Evolutionary conservation across 2,113 vertebrate species (phyloP), one percentile per base, ranked within the genome.

Genomic region (Gobiocypris rarus): DNA sequence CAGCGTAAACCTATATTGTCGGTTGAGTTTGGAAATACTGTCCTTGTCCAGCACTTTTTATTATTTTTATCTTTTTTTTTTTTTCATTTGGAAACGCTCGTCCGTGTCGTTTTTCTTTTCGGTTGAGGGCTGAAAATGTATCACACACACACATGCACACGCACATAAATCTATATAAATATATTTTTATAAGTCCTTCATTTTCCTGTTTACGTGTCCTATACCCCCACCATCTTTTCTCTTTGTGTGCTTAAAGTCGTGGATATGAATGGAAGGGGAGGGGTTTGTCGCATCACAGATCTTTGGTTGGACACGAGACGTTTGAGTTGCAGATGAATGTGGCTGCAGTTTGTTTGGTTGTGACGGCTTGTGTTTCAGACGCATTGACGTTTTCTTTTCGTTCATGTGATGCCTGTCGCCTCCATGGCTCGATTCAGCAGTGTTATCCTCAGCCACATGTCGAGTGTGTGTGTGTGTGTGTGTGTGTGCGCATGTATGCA

Each of bases 1-100:
- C 91, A 91, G 89, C 28, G n/a, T 94, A 91, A 92, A 89, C 91
- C 92, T 81, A 70, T 83, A 45, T 88, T 38, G 85, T 90, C 92
- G 93, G 95, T 95, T 89, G 92, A 90, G 91, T 96, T 94, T 89
- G 90, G 89, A 92, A 93, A 92, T 93, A 89, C 90, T 92, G 92
- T 89, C 89, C 14, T 61, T 48, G 43, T 48, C 76, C 28, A 38
- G 54, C 80, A 71, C 75, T 61, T 82, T 43, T 56, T 9, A 0
- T 73, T 5, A 2, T 6, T 65, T n/a, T n/a, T n/a, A n/a, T n/a
- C n/a, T n/a, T n/a, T n/a, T n/a, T n/a, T n/a, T 31, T 69, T 82
- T 43, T 19, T 15, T 50, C 24, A 50, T 82, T 77, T 50, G 19
- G 17, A 56, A 14, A 31, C 24, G 14, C 71, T 83, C 48, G 11